phyloP scores from a whole-genome alignment of 2,113 vertebrate species.

The Menura novaehollandiae region DNA sequence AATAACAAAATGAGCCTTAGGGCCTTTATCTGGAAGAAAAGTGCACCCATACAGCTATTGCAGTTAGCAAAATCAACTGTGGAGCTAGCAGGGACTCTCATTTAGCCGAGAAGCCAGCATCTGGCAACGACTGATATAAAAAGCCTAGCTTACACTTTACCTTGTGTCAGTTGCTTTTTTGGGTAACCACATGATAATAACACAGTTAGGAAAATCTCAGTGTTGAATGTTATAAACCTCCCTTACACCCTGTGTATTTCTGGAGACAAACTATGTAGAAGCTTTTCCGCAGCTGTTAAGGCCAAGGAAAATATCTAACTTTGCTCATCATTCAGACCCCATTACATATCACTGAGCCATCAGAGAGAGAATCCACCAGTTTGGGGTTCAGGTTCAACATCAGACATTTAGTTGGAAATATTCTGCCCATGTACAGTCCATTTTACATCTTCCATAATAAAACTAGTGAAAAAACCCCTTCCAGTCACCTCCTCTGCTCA shows the following conservation, averaged over 20 bases:
- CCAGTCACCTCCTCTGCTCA: not conserved
- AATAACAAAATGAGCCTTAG: not conserved
- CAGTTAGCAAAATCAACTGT: not conserved
- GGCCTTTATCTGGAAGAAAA: not conserved
- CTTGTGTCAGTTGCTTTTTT: not conserved
- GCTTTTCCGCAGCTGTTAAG: not conserved
- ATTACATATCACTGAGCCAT: not conserved
- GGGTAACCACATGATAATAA: not conserved
- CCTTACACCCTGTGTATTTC: not conserved
- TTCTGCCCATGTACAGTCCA: not conserved
- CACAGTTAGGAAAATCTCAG: not conserved
- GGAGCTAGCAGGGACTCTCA: not conserved
- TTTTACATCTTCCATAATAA: not conserved
- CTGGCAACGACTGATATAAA: not conserved
- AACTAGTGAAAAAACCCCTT: not conserved
- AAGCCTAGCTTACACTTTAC: not conserved
- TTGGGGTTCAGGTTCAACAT: not conserved
- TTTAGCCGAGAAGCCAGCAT: not conserved
- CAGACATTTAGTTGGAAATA: not conserved
- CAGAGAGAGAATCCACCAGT: fast-evolving
- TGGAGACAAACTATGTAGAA: fast-evolving
- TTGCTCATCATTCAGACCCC: not conserved
- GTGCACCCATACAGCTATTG: not conserved
- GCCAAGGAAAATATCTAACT: not conserved
- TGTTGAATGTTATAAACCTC: fast-evolving